These are phyloP conservation scores for Sebastes diploproa DNA, from an alignment of 2,797 vertebrate genomes.

Conservation along the genomic window DNA sequence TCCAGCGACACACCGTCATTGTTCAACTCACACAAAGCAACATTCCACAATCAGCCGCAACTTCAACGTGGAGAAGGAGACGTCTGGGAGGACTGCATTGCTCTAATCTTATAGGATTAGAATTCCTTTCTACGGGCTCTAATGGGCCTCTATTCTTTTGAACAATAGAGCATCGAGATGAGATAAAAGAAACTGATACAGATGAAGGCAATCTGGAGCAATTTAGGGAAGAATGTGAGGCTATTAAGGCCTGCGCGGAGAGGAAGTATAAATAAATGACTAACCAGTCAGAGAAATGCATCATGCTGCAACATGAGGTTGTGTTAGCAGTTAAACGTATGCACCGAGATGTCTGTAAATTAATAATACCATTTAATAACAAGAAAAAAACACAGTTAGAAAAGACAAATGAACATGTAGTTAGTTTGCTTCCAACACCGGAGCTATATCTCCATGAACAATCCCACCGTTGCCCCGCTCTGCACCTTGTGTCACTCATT, in stretches of 20 bases:
- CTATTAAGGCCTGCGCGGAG: constrained; percentile 44
- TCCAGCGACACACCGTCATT: constrained; percentile 37
- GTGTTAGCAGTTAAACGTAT: constrained; percentile 5
- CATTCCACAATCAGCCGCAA: constrained; percentile 55
- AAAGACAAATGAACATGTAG: background rate
- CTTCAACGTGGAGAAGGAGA: constrained; percentile 35
- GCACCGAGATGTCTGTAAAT: constrained; percentile 4
- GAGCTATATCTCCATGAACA: background rate
- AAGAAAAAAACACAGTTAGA: background rate
- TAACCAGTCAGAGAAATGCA: constrained; percentile 23
- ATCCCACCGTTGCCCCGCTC: background rate
- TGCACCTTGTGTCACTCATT: constrained; percentile 16
- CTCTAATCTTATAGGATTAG: constrained; percentile 60
- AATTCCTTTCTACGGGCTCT: constrained; percentile 54
- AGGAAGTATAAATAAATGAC: constrained; percentile 52
- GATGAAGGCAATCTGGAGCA: constrained; percentile 58
- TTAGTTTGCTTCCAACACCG: background rate
- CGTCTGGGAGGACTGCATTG: constrained; percentile 25
- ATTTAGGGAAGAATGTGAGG: constrained; percentile 55
- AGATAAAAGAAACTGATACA: constrained; percentile 51
- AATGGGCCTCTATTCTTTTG: constrained; percentile 53
- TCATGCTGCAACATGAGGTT: constrained; percentile 21
- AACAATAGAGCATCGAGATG: constrained; percentile 56
- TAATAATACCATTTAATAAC: background rate
- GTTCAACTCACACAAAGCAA: constrained; percentile 56